Conservation (phyloP, 2,888 invertebrate genomes). For the Gymnoscelis rufifasciata region DNA sequence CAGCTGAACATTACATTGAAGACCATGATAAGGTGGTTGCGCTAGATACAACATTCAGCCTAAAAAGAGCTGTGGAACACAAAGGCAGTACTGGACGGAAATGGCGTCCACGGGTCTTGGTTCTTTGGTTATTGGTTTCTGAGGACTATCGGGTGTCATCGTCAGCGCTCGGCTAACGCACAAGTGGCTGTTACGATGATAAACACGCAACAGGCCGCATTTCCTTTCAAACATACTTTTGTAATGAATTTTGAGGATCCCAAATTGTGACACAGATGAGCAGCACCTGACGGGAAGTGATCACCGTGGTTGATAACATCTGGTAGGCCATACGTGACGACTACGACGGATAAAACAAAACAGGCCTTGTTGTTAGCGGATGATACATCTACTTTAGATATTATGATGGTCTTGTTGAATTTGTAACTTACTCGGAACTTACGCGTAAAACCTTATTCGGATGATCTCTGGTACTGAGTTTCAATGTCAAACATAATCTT, state of each 20-base stretch:
- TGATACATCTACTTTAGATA: too few species aligned
- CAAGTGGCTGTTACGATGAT: slow-evolving; percentile 9
- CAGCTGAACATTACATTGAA: not conserved
- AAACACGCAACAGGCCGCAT: slow-evolving; percentile 10
- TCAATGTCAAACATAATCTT: not conserved
- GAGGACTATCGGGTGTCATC: slow-evolving; percentile 31
- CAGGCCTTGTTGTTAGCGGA: too few species aligned
- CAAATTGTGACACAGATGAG: too few species aligned
- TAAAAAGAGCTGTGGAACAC: slow-evolving; percentile 10
- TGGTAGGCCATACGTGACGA: too few species aligned
- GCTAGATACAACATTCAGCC: slow-evolving; percentile 13
- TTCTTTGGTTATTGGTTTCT: slow-evolving; percentile 22
- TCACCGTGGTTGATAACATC: too few species aligned
- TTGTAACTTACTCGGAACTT: too few species aligned
- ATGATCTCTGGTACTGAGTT: too few species aligned
- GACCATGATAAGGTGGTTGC: slow-evolving; percentile 6
- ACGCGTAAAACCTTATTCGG: too few species aligned
- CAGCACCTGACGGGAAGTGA: too few species aligned
- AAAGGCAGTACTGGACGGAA: not conserved
- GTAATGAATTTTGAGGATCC: too few species aligned
- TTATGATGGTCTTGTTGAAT: too few species aligned
- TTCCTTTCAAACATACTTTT: not conserved
- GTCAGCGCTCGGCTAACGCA: slow-evolving; percentile 7
- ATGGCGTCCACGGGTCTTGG: not conserved
- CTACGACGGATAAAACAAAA: too few species aligned